Conservation (phyloP, 2,797 vertebrate genomes). For the Malurus splendens region DNA sequence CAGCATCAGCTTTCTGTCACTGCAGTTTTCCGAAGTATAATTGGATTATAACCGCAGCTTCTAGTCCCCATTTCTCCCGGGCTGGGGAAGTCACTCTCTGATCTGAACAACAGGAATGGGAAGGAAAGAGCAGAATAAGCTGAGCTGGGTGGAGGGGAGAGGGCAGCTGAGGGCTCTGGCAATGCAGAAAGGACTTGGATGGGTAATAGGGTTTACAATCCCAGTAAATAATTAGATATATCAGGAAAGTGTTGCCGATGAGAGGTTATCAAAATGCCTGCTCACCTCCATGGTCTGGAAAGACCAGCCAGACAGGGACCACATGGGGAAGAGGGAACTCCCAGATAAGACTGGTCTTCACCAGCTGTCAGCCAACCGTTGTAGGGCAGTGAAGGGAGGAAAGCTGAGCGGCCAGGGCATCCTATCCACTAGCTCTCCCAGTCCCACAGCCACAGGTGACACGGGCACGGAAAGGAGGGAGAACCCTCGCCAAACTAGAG, state of each 20-base stretch:
- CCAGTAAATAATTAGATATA: neutral
- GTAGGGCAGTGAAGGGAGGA: rapidly evolving
- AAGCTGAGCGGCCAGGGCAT: neutral
- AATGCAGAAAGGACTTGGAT: neutral
- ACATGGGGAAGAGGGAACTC: neutral
- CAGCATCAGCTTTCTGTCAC: neutral
- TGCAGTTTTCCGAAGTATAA: slow-evolving; percentile 4
- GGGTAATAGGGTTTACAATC: neutral
- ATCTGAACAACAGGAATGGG: neutral
- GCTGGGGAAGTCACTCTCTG: neutral
- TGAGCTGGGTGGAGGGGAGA: neutral
- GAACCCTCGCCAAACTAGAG: rapidly evolving
- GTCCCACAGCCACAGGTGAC: neutral
- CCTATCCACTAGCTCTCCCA: neutral
- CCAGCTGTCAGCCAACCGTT: neutral
- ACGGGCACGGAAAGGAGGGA: neutral
- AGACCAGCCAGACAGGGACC: neutral
- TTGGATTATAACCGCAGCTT: slow-evolving; percentile 23
- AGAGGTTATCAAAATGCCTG: neutral
- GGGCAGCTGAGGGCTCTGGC: neutral
- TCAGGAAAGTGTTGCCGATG: neutral
- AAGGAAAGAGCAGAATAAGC: neutral
- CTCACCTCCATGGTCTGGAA: neutral
- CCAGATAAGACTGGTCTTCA: neutral
- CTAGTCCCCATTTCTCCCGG: neutral